These are phyloP conservation scores for Clitarchus hookeri DNA, from an alignment of 2,888 invertebrate species.

Conservation along the genomic window DNA sequence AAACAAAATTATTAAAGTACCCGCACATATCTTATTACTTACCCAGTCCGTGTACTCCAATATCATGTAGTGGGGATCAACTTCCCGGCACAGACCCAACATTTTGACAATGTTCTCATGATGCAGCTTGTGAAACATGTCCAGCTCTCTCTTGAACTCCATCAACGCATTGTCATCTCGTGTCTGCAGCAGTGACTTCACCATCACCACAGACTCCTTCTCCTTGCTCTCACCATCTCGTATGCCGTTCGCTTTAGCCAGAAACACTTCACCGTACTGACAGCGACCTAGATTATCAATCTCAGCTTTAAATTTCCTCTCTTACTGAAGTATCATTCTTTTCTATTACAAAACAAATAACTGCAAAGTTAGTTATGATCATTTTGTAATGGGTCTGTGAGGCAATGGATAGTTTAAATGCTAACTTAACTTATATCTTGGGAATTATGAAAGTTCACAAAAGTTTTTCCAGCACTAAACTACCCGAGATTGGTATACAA, in stretches of 20 bases:
- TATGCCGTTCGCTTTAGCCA: slow-evolving; percentile 66
- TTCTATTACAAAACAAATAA: too few relatives aligned
- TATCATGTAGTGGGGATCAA: slow-evolving; percentile 86
- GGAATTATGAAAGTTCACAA: too few relatives aligned
- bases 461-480: too few relatives aligned
- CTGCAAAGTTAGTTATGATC: too few relatives aligned
- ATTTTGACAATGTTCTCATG: slow-evolving; percentile 81
- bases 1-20: too few relatives aligned
- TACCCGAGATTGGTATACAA: too few relatives aligned
- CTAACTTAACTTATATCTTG: too few relatives aligned
- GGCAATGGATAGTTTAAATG: too few relatives aligned
- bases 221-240: slow-evolving; percentile 52
- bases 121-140: slow-evolving; percentile 80
- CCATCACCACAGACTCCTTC: slow-evolving; percentile 64
- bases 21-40: slow-evolving; percentile 48
- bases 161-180: slow-evolving; percentile 77
- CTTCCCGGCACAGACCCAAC: slow-evolving; percentile 79
- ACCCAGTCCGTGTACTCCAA: slow-evolving; percentile 94
- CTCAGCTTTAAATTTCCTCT: too few relatives aligned
- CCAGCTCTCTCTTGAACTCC: slow-evolving; percentile 88
- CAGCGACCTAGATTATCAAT: slow-evolving; percentile 69
- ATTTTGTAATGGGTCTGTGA: too few relatives aligned
- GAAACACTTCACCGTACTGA: slow-evolving; percentile 88
- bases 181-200: slow-evolving; percentile 75
- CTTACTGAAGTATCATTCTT: too few relatives aligned